Conservation (phyloP, 2,888 invertebrate species). For the Myathropa florea region DNA sequence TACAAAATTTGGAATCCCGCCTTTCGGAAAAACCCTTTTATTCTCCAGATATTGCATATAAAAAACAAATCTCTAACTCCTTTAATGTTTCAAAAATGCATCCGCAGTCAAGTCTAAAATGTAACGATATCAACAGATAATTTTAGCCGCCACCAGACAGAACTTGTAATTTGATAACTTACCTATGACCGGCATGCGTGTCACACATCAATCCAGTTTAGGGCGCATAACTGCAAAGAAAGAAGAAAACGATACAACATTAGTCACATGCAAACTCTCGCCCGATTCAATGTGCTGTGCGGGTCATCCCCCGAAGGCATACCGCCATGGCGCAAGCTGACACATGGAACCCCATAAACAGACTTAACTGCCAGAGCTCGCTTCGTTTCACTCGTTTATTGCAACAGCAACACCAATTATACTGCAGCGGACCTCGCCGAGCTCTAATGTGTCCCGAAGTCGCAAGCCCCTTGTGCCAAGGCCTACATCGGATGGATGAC, state of each 20-base stretch:
- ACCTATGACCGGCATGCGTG: conserved; percentile 71
- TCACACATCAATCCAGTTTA: conserved; percentile 70
- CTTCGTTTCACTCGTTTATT: conserved; percentile 1
- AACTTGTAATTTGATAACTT: conserved; percentile 10
- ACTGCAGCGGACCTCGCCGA: conserved; percentile 5
- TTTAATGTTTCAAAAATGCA: too few species aligned
- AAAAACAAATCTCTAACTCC: too few species aligned
- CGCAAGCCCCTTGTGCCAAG: neutral
- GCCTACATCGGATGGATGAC: conserved; percentile 32
- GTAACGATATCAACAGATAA: too few species aligned
- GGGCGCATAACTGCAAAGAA: conserved; percentile 67
- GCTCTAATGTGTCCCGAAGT: neutral
- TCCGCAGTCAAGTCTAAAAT: too few species aligned
- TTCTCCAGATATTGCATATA: too few species aligned
- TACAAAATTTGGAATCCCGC: too few species aligned
- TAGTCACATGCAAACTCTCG: neutral
- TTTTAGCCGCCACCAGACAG: neutral
- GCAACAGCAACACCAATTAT: conserved; percentile 35
- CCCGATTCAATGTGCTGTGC: neutral
- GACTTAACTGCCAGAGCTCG: conserved; percentile 10
- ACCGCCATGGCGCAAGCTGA: neutral
- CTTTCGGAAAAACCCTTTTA: too few species aligned
- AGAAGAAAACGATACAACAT: conserved; percentile 2
- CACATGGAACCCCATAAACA: neutral
- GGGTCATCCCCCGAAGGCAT: neutral